Percentiles rank a stretch among this genome's conserved stretches.
These are phyloP conservation scores for Petrocephalus microphthalmus DNA, from an alignment of 2,113 vertebrate species.

Conservation along the genomic window DNA sequence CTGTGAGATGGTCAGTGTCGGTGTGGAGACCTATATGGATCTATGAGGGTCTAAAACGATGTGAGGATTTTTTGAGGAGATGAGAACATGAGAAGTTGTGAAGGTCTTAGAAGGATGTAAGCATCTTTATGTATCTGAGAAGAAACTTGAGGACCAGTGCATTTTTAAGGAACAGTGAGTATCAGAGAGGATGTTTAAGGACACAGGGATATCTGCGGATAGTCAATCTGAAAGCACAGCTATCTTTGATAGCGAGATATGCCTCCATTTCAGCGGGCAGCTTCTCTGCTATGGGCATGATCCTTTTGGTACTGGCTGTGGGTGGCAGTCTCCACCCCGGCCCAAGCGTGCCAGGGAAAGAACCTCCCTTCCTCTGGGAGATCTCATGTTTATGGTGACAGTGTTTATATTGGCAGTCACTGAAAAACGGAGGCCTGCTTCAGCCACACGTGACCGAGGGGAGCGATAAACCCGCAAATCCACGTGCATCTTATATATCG, in stretches of 20 bases:
- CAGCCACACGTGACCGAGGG: background rate
- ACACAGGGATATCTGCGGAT: constrained; percentile 36
- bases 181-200: constrained; percentile 54
- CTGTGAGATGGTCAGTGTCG: background rate
- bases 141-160: background rate
- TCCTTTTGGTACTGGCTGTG: background rate
- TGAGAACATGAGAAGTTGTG: background rate
- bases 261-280: constrained; percentile 30
- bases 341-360: constrained; percentile 45
- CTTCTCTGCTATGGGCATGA: constrained; percentile 41
- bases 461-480: background rate
- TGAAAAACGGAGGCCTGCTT: background rate
- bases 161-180: background rate
- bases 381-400: constrained; percentile 56
- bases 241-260: background rate
- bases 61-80: background rate
- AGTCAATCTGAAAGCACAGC: constrained; percentile 36
- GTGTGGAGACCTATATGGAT: background rate
- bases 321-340: constrained; percentile 23
- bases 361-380: constrained; percentile 56
- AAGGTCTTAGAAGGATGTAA: background rate
- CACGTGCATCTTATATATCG: background rate
- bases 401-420: constrained; percentile 52
- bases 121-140: background rate
- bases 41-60: background rate